A percentile compares a stretch with the other conserved stretches of the same genome.
phyloP scores from a whole-genome alignment of 2,113 vertebrate genomes.

The Microtus oregoni region DNA sequence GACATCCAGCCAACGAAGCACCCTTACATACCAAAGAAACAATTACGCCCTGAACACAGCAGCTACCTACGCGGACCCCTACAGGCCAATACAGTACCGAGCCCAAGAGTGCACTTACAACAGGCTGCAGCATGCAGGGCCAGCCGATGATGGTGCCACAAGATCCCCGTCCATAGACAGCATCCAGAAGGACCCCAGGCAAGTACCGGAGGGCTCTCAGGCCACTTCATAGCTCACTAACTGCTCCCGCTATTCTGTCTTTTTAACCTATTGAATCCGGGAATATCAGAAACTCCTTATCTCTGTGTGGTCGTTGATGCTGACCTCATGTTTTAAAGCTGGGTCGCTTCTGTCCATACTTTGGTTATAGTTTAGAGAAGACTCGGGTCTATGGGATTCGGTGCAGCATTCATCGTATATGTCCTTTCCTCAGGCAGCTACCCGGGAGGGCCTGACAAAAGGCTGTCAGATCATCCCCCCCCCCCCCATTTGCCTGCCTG shows the following conservation, averaged over 20 bases:
- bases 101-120: conserved; percentile 90
- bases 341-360: conserved; percentile 10
- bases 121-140: conserved; percentile 85
- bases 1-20: conserved; percentile 95
- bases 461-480: conserved; percentile 17
- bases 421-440: background rate
- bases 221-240: accelerated
- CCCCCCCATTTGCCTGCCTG: background rate
- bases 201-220: conserved; percentile 67
- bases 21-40: conserved; percentile 97
- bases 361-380: conserved; percentile 24
- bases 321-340: background rate
- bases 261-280: background rate
- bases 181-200: conserved; percentile 99
- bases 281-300: conserved; percentile 4
- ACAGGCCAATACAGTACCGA: conserved; percentile 91
- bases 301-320: background rate
- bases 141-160: conserved; percentile 91
- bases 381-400: background rate
- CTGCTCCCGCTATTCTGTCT: background rate
- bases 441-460: background rate
- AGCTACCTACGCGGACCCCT: conserved; percentile 93
- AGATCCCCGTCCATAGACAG: conserved; percentile 98
- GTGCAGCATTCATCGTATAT: background rate
- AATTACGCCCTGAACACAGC: conserved; percentile 92